phyloP scores from a whole-genome alignment of 2,888 invertebrate species.

The Cerastis rubricosa region DNA sequence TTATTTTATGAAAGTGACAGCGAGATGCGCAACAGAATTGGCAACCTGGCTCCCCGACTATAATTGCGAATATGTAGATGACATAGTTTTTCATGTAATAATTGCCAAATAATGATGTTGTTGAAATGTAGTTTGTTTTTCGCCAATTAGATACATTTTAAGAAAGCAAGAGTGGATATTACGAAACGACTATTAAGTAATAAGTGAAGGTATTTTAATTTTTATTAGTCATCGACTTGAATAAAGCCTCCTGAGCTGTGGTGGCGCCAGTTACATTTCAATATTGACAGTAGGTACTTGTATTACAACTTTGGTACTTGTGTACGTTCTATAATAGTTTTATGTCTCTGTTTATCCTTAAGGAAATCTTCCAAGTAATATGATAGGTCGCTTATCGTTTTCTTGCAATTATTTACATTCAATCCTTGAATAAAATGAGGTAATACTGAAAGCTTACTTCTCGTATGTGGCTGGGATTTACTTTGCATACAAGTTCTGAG shows the following conservation, averaged over 20 bases:
- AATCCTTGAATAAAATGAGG: not conserved
- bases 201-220: slow-evolving; percentile 11
- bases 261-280: slow-evolving; percentile 22
- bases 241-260: not conserved
- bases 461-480: not conserved
- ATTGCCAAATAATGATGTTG: slow-evolving; percentile 8
- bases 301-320: not conserved
- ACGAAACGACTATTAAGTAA: slow-evolving; percentile 31
- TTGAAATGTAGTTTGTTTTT: slow-evolving; percentile 14
- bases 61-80: slow-evolving; percentile 1
- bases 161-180: slow-evolving; percentile 36
- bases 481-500: not conserved
- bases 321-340: slow-evolving; percentile 7
- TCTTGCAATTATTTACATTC: not conserved
- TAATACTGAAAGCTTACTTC: not conserved
- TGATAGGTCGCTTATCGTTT: not conserved
- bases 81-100: not conserved
- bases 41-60: not conserved
- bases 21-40: slow-evolving; percentile 20
- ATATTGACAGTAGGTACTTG: slow-evolving; percentile 5
- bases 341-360: slow-evolving; percentile 3
- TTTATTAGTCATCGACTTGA: slow-evolving; percentile 14
- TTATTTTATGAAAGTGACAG: slow-evolving; percentile 17
- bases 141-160: slow-evolving; percentile 17
- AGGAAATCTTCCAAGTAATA: slow-evolving; percentile 18